Evolutionary conservation across 2,888 invertebrate species (phyloP), one percentile per base, ranked within the genome.

Genomic region (Cheilosia soror): DNA sequence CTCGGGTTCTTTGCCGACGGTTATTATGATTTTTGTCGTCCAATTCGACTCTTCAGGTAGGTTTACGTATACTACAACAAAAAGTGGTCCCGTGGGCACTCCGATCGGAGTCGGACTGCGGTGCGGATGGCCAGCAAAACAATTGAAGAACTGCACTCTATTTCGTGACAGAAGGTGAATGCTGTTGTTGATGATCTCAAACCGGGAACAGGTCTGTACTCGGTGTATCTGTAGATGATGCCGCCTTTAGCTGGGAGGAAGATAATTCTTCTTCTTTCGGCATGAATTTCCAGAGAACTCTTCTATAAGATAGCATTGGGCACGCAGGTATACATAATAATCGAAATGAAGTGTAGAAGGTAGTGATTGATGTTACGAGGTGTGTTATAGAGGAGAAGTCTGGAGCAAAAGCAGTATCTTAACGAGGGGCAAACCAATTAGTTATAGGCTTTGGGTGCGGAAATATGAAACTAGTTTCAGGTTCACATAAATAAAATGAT

Each of bases 331-430:
- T 49, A 58, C 58, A 44, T 49, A 33, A 42, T 57, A 27, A 57
- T 42, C 42, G 6, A 47, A 55, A 63, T 31, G 40, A 63, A 9
- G 73, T 49, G 42, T 20, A 31, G 76, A 63, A 42, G 57, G 63
- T 9, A 25, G n/a, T 76, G 76, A 66, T 82, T 82, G 71, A 82
- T 82, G 65, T 53, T 58, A 65, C 37, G 65, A 66, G 81, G 73
- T 68, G 80, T 66, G 62, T n/a, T 53, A 29, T 9, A 33, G 20
- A 7, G 44, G 15, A 55, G 33, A 44, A 11, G 37, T 40, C 11
- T 55, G 13, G 47, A 2, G 47, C 11, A 44, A 33, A 33, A 68
- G 42, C 13, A 42, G 13, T 40, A 11, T 33, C 58, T 57, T 27
- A 53, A 65, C 33, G 62, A 58, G 65, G 37, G 49, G 47, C 31